Evolutionary conservation across 2,113 vertebrate genomes (phyloP), one percentile per base, ranked within the genome.

Genomic region (Camelus bactrianus): DNA sequence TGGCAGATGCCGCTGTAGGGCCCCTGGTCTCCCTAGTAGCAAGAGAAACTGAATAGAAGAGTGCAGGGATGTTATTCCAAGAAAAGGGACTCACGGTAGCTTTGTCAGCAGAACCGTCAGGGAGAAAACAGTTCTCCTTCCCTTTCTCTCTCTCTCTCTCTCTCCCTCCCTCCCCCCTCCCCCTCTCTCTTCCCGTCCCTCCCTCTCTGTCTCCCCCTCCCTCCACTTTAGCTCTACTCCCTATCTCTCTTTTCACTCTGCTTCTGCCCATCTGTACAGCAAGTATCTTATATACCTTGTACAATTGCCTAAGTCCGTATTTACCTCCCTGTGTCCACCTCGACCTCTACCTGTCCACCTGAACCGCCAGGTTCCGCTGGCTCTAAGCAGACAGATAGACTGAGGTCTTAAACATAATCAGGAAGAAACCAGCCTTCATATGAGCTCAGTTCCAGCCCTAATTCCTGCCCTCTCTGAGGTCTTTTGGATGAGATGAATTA

Each of bases 401-500:
- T 96, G 95, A 97, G 91, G 96, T 98, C 97, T 98, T 98, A 96
- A 96, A 92, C 93, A 91, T 97, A 98, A 98, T 98, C 97, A 98
- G 97, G 94, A 98, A 98, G 98, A 98, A 98, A 98, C 98, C 98
- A 98, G 84, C 97, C 96, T 98, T 98, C 92, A 76, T 97, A 88
- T 94, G 80, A 98, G 97, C 97, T 96, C 80, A 90, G 89, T 89
- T 56, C 84, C 97, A 97, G 95, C 95, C 92, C 69, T 84, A 54
- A 75, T 96, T 94, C 56, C 88, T 97, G 94, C 77, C 89, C 97
- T 42, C 94, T 96, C 81, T 85, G 69, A 80, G 48, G 81, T 94
- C 54, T 96, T 95, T 92, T 97, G 95, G 85, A 70, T 93, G 69
- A 96, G 93, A 97, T 92, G 87, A 98, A 97, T 98, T 94, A 96